Evolutionary conservation across 1,140 invertebrate species (phyloP).

Genomic region (Macrosteles quadrilineatus): DNA sequence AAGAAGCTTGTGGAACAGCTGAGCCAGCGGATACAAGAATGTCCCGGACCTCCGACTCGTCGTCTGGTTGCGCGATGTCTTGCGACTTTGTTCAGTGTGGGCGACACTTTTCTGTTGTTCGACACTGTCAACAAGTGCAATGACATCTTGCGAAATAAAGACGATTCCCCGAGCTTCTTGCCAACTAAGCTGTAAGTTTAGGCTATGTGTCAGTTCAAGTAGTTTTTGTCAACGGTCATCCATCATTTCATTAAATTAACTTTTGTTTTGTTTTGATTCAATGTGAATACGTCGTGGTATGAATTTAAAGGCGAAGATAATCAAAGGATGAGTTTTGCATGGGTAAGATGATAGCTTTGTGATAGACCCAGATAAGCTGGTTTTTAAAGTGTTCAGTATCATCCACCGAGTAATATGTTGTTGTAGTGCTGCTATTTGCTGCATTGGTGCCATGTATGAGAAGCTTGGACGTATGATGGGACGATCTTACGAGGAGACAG

Average conservation of each 20-base stretch:
- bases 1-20: slow-evolving; percentile 95
- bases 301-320: no score
- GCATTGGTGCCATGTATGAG: slow-evolving; percentile 96
- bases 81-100: slow-evolving; percentile 94
- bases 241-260: no score
- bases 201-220: no score
- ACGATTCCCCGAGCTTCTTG: slow-evolving; percentile 94
- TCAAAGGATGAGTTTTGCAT: no score
- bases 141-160: slow-evolving; percentile 95
- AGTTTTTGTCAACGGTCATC: no score
- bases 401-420: no score
- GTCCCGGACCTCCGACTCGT: slow-evolving; percentile 89
- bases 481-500: slow-evolving; percentile 96
- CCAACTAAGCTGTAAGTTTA: slow-evolving; percentile 94
- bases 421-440: slow-evolving; percentile 91
- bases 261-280: no score
- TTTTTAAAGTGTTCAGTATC: no score
- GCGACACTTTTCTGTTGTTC: slow-evolving; percentile 96
- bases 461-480: slow-evolving; percentile 98
- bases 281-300: no score
- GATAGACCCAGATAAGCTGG: no score
- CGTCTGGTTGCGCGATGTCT: slow-evolving; percentile 90
- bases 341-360: no score
- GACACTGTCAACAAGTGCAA: slow-evolving; percentile 98
- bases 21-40: slow-evolving; percentile 82